Conservation (phyloP, 2,113 vertebrate genomes). For the Heterochromis multidens region DNA sequence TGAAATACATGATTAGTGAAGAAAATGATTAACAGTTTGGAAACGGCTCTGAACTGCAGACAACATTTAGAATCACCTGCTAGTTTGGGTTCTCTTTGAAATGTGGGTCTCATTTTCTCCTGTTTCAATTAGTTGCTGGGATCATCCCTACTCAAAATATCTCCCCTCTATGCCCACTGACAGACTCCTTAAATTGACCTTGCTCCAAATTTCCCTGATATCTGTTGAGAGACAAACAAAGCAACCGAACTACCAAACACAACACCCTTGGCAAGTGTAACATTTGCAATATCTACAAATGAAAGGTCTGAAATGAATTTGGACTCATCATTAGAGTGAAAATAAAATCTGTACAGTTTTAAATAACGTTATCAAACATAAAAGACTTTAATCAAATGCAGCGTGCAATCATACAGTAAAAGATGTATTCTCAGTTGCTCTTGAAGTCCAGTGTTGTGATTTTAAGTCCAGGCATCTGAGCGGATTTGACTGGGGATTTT, state of each 20-base stretch:
- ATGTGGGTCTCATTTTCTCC: not conserved
- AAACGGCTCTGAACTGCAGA: not conserved
- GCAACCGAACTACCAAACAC: not conserved
- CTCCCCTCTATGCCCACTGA: not conserved
- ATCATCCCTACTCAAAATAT: not conserved
- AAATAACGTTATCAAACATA: not conserved
- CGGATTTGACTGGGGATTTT: constrained; percentile 57
- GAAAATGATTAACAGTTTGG: not conserved
- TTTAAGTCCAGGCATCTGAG: constrained; percentile 25
- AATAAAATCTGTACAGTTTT: not conserved
- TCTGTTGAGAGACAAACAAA: not conserved
- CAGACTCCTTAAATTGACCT: not conserved
- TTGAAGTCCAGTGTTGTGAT: constrained; percentile 24
- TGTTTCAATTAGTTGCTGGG: not conserved
- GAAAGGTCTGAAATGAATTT: not conserved
- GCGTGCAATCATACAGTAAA: not conserved
- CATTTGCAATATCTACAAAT: not conserved
- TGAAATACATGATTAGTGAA: not conserved
- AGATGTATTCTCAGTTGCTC: constrained; percentile 8
- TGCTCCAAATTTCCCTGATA: not conserved
- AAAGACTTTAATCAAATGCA: not conserved
- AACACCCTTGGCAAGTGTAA: not conserved
- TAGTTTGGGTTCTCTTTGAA: not conserved
- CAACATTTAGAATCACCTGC: not conserved
- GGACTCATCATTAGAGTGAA: not conserved